Evolutionary conservation across 2,113 vertebrate species (phyloP), one percentile per base, ranked within the genome.

Genomic region (Falco punctatus): DNA sequence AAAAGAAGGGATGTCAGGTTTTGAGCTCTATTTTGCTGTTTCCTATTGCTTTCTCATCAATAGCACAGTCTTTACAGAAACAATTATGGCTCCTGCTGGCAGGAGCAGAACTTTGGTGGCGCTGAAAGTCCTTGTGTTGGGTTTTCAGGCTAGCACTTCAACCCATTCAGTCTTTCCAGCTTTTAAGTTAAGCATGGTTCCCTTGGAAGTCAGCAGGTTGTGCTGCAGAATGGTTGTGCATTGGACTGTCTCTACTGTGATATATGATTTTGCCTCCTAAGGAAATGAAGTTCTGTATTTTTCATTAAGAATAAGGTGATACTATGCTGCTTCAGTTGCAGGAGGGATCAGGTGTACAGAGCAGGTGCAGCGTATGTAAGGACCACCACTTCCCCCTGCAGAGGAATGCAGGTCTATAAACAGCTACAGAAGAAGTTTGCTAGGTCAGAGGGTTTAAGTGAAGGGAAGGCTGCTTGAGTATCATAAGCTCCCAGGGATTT

Each of bases 221-320:
- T 7, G 7, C 64, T 85, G 81, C 7, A 13, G 70, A 81, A 61
- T 86, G 72, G 55, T 61, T 86, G 49, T 52, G 26, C 0, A 0
- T n/a, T 83, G 88, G 85, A 59, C 54, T 96, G 62, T 81, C 85
- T 91, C 86, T 94, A 5, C 90, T 83, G 38, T 94, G 95, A 96
- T 97, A 93, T 90, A 97, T 38, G 94, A 57, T 91, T 95, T 94
- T 96, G 92, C 95, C 95, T 96, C 85, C 92, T 17, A 22, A 96
- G 97, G 97, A 97, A 97, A 97, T 97, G 91, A 97, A 96, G 84
- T 96, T 96, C 85, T 93, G 90, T 88, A 75, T 97, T 97, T 97
- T 97, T 97, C 96, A 97, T 97, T 97, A 97, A 97, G 83, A 95
- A 95, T 88, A 96, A 88, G 92, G 96, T 95, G 94, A 92, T 91